phyloP scores from a whole-genome alignment of 2,888 invertebrate species.

The Ophioninae sp. region DNA sequence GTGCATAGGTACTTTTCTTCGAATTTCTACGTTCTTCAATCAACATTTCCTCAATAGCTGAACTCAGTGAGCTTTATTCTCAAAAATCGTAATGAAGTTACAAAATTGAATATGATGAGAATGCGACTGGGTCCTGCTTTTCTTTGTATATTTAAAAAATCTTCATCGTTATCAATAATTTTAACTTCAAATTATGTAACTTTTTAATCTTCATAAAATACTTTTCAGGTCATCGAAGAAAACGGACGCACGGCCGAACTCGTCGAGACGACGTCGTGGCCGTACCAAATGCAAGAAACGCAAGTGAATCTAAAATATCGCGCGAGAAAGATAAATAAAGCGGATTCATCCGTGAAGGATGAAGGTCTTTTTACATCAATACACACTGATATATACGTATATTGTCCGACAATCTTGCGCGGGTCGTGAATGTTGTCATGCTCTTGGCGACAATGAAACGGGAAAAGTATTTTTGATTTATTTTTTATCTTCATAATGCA shows the following conservation, averaged over 20 bases:
- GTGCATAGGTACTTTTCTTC: conserved; percentile 75
- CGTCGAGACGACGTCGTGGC: conserved; percentile 79
- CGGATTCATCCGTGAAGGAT: conserved; percentile 31
- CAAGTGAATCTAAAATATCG: conserved; percentile 72
- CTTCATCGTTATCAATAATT: neutral
- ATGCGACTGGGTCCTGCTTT: neutral
- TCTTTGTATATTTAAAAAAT: too few species aligned
- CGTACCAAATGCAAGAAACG: conserved; percentile 81
- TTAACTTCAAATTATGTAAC: conserved; percentile 30
- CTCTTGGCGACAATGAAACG: conserved; percentile 14
- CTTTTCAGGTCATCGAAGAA: conserved; percentile 81
- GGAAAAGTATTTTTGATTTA: conserved; percentile 13
- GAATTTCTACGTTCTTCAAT: neutral
- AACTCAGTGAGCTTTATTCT: neutral
- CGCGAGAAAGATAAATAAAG: conserved; percentile 2
- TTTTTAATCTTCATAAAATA: neutral
- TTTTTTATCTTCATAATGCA: neutral
- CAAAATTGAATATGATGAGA: neutral
- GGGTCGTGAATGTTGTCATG: conserved; percentile 47
- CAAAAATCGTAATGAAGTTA: conserved; percentile 19
- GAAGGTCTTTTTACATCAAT: conserved; percentile 19
- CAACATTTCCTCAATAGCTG: neutral
- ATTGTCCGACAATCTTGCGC: conserved; percentile 48
- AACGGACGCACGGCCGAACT: conserved; percentile 77
- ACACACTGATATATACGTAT: conserved; percentile 2